phyloP scores from a whole-genome alignment of 2,888 invertebrate species.

The Chrysodeixis includens region DNA sequence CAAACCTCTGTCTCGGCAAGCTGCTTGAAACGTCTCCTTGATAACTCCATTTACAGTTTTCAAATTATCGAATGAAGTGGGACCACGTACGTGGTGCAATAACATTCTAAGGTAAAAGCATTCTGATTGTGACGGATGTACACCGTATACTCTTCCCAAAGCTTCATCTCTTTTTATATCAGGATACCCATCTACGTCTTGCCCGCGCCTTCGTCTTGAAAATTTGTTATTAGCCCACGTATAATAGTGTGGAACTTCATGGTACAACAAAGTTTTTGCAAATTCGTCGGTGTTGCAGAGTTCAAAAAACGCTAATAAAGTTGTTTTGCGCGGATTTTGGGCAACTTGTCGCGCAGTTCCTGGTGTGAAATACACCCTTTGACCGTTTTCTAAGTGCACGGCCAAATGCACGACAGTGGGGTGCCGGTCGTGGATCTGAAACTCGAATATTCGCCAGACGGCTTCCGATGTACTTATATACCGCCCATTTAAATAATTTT shows the following conservation, averaged over 20 bases:
- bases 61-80: not conserved
- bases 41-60: slow-evolving; percentile 23
- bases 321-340: slow-evolving; percentile 10
- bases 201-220: slow-evolving; percentile 15
- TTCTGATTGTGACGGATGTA: slow-evolving; percentile 26
- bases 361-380: slow-evolving; percentile 12
- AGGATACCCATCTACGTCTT: slow-evolving; percentile 18
- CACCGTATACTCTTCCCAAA: slow-evolving; percentile 21
- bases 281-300: slow-evolving; percentile 49
- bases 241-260: slow-evolving; percentile 53
- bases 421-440: slow-evolving; percentile 18
- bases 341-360: slow-evolving; percentile 3
- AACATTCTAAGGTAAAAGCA: slow-evolving; percentile 21
- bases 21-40: slow-evolving; percentile 30
- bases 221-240: slow-evolving; percentile 33
- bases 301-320: slow-evolving; percentile 24
- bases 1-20: slow-evolving; percentile 38
- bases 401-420: slow-evolving; percentile 18
- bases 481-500: too few relatives aligned
- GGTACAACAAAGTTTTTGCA: slow-evolving; percentile 47
- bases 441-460: slow-evolving; percentile 22
- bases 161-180: slow-evolving; percentile 22
- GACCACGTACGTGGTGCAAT: slow-evolving; percentile 20
- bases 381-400: too few relatives aligned
- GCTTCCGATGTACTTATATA: too few relatives aligned